These are phyloP conservation scores for Nylanderia fulva DNA, from an alignment of 1,140 invertebrate genomes.

Conservation along the genomic window DNA sequence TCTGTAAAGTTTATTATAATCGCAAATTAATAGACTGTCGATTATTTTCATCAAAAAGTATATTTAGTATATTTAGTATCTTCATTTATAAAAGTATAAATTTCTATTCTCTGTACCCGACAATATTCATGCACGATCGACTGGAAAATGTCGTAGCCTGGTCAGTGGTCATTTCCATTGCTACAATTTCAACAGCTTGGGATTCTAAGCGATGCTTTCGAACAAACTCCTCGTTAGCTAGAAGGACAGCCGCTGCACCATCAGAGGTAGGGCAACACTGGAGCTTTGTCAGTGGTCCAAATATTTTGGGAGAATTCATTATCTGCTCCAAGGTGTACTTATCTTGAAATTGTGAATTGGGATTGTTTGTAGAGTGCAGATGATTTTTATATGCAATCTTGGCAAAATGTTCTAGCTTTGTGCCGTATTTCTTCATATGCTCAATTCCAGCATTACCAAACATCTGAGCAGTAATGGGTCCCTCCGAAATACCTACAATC, in stretches of 20 bases:
- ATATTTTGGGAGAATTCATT: constrained; percentile 93
- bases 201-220: constrained; percentile 91
- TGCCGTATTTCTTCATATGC: constrained; percentile 99
- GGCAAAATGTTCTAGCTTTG: constrained; percentile 96
- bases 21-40: background rate
- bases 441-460: constrained; percentile 98
- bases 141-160: constrained; percentile 93
- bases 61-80: no score
- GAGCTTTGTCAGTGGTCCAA: constrained; percentile 96
- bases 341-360: constrained; percentile 97
- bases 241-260: constrained; percentile 96
- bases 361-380: constrained; percentile 98
- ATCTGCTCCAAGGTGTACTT: constrained; percentile 97
- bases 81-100: background rate
- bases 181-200: constrained; percentile 97
- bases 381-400: constrained; percentile 99
- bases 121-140: constrained; percentile 95
- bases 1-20: constrained; percentile 81
- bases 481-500: constrained; percentile 87
- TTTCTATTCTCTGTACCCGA: constrained; percentile 78
- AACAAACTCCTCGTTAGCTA: constrained; percentile 97
- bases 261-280: constrained; percentile 99
- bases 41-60: background rate
- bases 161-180: constrained; percentile 98
- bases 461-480: constrained; percentile 96